Evolutionary conservation across 2,888 invertebrate species (phyloP), one percentile per base, ranked within the genome.

Genomic region (Shargacucullia verbasci): DNA sequence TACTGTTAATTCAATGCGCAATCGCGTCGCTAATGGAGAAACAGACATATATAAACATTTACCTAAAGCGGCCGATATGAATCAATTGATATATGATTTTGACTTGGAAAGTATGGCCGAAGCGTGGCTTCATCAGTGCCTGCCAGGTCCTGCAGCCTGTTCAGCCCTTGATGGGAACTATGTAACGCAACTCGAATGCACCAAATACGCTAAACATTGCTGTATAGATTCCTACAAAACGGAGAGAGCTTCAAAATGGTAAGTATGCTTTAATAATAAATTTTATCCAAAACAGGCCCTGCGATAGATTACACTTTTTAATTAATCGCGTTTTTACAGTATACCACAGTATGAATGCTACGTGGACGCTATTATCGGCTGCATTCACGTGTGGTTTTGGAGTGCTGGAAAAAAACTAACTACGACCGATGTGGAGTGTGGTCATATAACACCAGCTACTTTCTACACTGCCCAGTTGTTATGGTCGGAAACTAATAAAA

Each of bases 1-100:
- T 68, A 90, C 88, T 9, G 58, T 93, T 2, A 94, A 94, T 78
- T 81, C 91, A 27, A 93, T 94, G 88, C 82, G 93, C 27, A 92
- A 92, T 76, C 83, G 85, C 29, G 73, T 94, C n/a, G 93, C 93
- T 10, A 82, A 63, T 59, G 90, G 91, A 10, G 50, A 67, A 49
- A 67, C 83, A 12, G 57, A 70, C 0, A 76, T 76, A 59, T 94
- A 92, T 76, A 56, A 68, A 13, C 86, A 89, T 70, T 82, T 94
- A 50, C 90, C 91, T 9, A 67, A 81, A 48, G 93, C 92, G 29
- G 84, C 90, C 15, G 85, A 94, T 64, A 93, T 94, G 90, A 85
- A 87, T 59, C 91, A 92, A 79, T 64, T 94, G 0, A 82, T 86
- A 41, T 94, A 94, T 59, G 91, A 93, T 66, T 76, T 76, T 39